These are phyloP conservation scores for Pomatostomus ruficeps DNA, from an alignment of 2,113 vertebrate species.

Conservation along the genomic window DNA sequence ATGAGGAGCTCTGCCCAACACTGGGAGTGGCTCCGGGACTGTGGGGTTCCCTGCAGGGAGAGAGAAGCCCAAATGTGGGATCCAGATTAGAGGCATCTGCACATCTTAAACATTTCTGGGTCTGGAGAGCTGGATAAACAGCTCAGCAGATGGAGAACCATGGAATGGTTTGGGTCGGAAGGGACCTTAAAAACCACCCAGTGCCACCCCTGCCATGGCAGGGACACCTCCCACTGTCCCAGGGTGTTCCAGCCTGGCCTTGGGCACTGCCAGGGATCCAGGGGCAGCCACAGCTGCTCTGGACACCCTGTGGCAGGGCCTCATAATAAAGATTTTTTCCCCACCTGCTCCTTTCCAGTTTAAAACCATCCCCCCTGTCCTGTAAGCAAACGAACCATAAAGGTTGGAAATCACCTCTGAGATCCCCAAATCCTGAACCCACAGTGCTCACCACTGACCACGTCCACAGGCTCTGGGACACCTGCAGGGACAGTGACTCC, in stretches of 20 bases:
- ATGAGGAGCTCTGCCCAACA: not conserved
- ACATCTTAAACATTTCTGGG: not conserved
- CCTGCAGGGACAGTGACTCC: not conserved
- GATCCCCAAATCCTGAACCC: not conserved
- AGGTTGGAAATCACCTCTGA: not conserved
- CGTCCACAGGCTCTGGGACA: not conserved
- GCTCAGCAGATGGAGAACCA: not conserved
- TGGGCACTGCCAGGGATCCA: not conserved
- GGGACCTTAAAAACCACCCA: accelerated
- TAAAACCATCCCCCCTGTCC: not conserved
- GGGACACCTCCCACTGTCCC: not conserved
- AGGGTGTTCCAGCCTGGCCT: not conserved
- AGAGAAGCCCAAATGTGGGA: accelerated
- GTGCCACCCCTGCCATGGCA: not conserved
- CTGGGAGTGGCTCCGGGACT: accelerated
- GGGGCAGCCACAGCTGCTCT: not conserved
- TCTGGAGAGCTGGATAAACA: not conserved
- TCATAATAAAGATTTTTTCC: not conserved
- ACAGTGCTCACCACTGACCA: accelerated
- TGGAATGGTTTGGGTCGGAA: not conserved
- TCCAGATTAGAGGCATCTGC: not conserved
- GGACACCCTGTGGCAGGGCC: not conserved
- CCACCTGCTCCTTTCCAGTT: not conserved
- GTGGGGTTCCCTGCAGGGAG: not conserved
- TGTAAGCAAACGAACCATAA: accelerated